These are phyloP conservation scores for Notamacropus eugenii DNA, from an alignment of 2,797 vertebrate species.

Conservation along the genomic window DNA sequence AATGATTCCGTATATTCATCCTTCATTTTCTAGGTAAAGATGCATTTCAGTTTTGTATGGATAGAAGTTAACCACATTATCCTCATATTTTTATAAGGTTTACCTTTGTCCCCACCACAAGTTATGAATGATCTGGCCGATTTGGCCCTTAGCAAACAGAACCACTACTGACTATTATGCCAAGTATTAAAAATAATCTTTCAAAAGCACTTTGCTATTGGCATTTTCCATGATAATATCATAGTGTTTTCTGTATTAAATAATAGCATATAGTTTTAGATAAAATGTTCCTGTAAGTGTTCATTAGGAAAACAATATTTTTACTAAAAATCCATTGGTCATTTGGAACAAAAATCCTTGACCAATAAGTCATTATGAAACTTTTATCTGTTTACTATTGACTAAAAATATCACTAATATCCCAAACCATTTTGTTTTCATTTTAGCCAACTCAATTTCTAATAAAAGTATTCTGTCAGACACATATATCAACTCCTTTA, in stretches of 20 bases:
- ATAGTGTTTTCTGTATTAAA: constrained; percentile 75
- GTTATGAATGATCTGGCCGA: constrained; percentile 42
- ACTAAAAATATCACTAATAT: constrained; percentile 74
- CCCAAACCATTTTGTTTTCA: constrained; percentile 70
- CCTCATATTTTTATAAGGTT: background rate
- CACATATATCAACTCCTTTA: constrained; percentile 51
- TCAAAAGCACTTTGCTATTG: constrained; percentile 53
- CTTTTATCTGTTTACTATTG: constrained; percentile 74
- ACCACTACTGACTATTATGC: constrained; percentile 55
- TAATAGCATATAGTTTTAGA: constrained; percentile 79
- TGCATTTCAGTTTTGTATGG: background rate
- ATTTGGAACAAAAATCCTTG: constrained; percentile 58
- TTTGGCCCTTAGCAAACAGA: constrained; percentile 31
- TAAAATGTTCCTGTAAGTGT: constrained; percentile 65
- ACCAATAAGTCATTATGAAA: constrained; percentile 69
- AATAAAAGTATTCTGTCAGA: constrained; percentile 62
- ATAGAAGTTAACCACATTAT: background rate
- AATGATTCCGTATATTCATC: background rate
- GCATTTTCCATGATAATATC: constrained; percentile 60
- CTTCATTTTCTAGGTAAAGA: background rate
- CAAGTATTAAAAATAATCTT: constrained; percentile 74
- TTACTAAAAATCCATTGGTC: constrained; percentile 61
- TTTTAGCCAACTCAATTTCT: constrained; percentile 69
- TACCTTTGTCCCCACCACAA: constrained; percentile 53
- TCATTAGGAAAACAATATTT: constrained; percentile 73